phyloP scores from a whole-genome alignment of 2,888 invertebrate genomes.

The Ypsolopha scabrella region DNA sequence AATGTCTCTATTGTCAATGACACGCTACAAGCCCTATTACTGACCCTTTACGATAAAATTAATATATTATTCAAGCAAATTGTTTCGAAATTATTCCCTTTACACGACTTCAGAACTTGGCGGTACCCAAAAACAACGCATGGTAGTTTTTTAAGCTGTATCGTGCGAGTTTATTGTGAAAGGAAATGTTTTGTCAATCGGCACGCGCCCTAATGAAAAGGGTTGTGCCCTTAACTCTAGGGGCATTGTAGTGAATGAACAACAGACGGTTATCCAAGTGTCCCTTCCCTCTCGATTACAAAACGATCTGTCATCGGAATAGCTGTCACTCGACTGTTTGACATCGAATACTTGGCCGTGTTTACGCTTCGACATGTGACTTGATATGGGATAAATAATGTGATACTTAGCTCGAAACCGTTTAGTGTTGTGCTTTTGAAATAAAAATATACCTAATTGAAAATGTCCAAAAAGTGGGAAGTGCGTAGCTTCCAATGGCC shows the following conservation, averaged over 20 bases:
- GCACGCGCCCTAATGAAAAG: constrained; percentile 48
- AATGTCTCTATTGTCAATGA: background rate
- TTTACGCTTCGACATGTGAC: background rate
- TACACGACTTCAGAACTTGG: too few species aligned
- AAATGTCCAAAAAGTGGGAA: constrained; percentile 13
- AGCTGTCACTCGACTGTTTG: constrained; percentile 1
- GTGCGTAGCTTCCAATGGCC: constrained; percentile 39
- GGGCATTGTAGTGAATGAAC: constrained; percentile 30
- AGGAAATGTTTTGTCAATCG: constrained; percentile 20
- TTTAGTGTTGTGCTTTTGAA: too few species aligned
- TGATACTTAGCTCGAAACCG: too few species aligned
- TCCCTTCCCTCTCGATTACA: constrained; percentile 38
- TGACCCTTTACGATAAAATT: constrained; percentile 1
- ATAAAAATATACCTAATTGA: background rate
- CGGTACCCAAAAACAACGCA: background rate
- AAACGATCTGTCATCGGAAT: constrained; percentile 36
- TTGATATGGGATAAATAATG: too few species aligned
- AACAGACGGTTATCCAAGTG: constrained; percentile 7
- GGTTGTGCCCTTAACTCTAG: constrained; percentile 41
- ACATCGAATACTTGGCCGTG: background rate
- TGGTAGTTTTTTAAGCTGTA: constrained; percentile 2
- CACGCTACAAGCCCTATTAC: background rate
- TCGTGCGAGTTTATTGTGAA: background rate
- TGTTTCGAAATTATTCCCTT: too few species aligned
- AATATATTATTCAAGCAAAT: background rate